These are phyloP conservation scores for Rotaria magnacalcarata DNA, from an alignment of 2,888 invertebrate genomes.

Conservation along the genomic window DNA sequence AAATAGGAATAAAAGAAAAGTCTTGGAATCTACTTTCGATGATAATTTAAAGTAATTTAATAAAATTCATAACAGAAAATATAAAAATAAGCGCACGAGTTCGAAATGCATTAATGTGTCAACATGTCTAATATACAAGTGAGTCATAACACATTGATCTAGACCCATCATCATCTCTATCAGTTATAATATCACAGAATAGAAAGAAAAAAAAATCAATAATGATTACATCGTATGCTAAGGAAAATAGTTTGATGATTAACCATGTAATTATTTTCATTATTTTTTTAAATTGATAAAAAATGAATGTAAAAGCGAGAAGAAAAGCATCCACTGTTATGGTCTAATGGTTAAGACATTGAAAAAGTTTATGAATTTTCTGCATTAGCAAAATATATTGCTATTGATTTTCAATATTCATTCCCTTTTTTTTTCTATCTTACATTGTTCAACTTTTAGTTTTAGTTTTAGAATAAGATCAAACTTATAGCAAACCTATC, in stretches of 20 bases:
- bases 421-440: not conserved
- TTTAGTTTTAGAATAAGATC: not conserved
- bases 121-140: not conserved
- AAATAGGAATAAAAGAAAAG: too few relatives aligned
- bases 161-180: not conserved
- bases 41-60: too few relatives aligned
- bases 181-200: not conserved
- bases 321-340: not conserved
- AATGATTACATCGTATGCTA: not conserved
- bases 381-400: not conserved
- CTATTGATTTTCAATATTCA: not conserved
- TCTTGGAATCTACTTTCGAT: too few relatives aligned
- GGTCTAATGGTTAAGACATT: not conserved
- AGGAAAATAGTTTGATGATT: not conserved
- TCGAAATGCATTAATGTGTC: not conserved
- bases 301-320: not conserved
- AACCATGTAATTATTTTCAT: not conserved
- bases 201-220: not conserved
- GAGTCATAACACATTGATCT: not conserved
- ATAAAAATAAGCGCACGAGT: too few relatives aligned
- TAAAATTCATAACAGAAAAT: too few relatives aligned
- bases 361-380: not conserved
- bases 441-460: not conserved
- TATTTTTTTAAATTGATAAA: not conserved
- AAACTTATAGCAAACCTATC: not conserved